phyloP scores from a whole-genome alignment of 2,797 vertebrate genomes.

The Hapalemur alaotrensis region DNA sequence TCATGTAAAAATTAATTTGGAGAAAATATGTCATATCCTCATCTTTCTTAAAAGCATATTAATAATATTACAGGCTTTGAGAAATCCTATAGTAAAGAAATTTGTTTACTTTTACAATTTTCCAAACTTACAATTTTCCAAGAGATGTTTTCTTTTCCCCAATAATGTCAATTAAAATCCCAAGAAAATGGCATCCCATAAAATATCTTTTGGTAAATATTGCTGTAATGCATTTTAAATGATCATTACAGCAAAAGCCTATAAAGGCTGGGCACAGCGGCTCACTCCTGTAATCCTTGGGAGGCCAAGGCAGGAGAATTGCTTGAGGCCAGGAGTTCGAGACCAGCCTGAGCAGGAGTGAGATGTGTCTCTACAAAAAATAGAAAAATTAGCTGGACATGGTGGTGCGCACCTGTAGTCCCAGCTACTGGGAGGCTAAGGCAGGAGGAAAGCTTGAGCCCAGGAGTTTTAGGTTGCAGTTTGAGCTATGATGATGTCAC shows the following conservation, averaged over 20 bases:
- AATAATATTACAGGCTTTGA: background rate
- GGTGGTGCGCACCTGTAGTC: background rate
- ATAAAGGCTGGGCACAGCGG: background rate
- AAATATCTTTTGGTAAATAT: conserved; percentile 32
- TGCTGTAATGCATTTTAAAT: conserved; percentile 10
- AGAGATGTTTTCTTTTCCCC: conserved; percentile 12
- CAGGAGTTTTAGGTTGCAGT: background rate
- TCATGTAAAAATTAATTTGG: conserved; percentile 34
- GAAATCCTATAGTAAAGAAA: conserved; percentile 3
- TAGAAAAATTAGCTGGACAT: background rate
- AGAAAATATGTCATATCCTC: background rate
- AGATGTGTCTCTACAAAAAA: background rate
- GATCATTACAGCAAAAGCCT: background rate
- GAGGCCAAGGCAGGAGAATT: background rate
- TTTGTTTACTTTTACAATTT: conserved; percentile 37
- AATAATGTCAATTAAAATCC: conserved; percentile 9
- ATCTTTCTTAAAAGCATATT: conserved; percentile 17
- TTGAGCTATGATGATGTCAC: background rate
- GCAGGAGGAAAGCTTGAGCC: background rate
- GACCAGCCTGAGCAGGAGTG: background rate
- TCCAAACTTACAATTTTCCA: background rate
- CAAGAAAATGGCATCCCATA: conserved; percentile 3
- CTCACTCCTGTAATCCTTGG: background rate
- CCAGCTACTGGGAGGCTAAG: background rate
- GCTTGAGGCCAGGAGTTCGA: background rate